Base-by-base conservation (phyloP, 2,113 vertebrate species). In the Suncus etruscus region DNA sequence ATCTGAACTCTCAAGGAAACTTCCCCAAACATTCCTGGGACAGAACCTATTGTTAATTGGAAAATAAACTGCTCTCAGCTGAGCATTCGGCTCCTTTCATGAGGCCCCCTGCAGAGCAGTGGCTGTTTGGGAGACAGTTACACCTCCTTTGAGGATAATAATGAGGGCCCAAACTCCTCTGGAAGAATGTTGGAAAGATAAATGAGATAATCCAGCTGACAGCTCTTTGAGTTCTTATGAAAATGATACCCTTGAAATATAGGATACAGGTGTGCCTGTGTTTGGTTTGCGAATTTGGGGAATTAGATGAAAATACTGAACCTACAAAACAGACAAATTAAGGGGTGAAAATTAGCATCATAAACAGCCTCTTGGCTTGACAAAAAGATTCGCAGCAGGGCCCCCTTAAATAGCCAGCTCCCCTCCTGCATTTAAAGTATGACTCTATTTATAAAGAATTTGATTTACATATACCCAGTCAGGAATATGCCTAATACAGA, bases 371-470 rank as follows among this genome's bases (percentile, higher is more conserved):
- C 86, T 93, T 94, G 94, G 93, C 88, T 95, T 94, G 74, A 95
- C 92, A 92, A 92, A 92, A 94, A 90, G 80, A 94, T 90, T 96
- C 94, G 94, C 95, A 95, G 95, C 90, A 90, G 95, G 95, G 89
- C 90, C 61, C 77, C 94, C 95, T 94, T 95, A 95, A 97, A 95
- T 97, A 95, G 95, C 88, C 88, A 93, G 94, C 95, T 95, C 95
- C 94, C 95, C 90, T 89, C 88, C 95, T 93, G 87, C 95, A 92
- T 95, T 91, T 94, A 95, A 96, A 96, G 95, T 96, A 95, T 93
- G 91, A 96, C 92, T 96, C 96, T 90, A 94, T 97, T 96, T 94
- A 90, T 95, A 95, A 96, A 92, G 94, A 97, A 93, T 93, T 91
- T 95, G 94, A 97, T 97, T 94, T 97, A 95, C 95, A 94, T 95